Conservation (phyloP, 2,888 invertebrate genomes). For the Coremacera marginata region DNA sequence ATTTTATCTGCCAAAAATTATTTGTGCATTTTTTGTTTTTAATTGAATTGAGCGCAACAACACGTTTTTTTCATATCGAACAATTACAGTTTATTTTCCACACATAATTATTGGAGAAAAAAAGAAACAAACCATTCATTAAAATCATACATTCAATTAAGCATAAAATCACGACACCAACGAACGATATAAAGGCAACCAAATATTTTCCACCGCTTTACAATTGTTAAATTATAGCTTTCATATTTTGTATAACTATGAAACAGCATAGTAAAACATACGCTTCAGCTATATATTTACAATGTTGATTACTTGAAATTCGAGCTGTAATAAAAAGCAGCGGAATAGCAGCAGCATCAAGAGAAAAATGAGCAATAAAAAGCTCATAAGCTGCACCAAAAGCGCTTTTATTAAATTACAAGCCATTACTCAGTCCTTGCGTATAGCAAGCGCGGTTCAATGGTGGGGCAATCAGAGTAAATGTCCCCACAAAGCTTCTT, state of each 20-base stretch:
- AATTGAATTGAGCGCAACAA: neutral
- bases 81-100: neutral
- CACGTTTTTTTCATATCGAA: neutral
- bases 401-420: constrained; percentile 35
- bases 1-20: too few relatives aligned
- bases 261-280: too few relatives aligned
- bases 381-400: constrained; percentile 27
- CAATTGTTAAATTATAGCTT: too few relatives aligned
- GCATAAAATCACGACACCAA: neutral
- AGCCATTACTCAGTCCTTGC: constrained; percentile 20
- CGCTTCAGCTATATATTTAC: too few relatives aligned
- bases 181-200: too few relatives aligned
- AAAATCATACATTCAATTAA: constrained; percentile 10
- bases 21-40: too few relatives aligned
- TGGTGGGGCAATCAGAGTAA: too few relatives aligned
- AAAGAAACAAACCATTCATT: neutral
- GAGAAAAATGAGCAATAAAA: constrained; percentile 10
- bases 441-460: too few relatives aligned
- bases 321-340: neutral
- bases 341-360: neutral
- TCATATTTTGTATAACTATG: too few relatives aligned
- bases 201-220: too few relatives aligned
- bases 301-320: too few relatives aligned
- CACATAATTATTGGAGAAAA: neutral
- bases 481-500: too few relatives aligned